A percentile compares a stretch with the other conserved stretches of the same genome.
phyloP scores from a whole-genome alignment of 2,113 vertebrate species.

The Callocephalon fimbriatum region DNA sequence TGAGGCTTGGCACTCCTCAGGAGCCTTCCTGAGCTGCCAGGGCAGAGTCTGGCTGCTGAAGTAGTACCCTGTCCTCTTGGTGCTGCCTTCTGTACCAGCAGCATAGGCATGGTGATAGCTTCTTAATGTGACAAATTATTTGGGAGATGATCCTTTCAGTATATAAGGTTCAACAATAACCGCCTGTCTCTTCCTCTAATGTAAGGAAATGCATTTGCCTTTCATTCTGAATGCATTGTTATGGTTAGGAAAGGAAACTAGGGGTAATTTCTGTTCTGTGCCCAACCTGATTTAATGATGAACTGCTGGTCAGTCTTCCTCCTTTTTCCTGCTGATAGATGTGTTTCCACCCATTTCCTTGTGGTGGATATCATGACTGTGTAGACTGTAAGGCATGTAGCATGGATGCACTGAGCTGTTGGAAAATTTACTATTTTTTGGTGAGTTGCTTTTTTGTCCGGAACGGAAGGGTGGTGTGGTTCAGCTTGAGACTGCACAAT shows the following conservation, averaged over 20 bases:
- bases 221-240: background rate
- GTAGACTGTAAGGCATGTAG: background rate
- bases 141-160: background rate
- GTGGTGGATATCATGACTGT: background rate
- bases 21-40: background rate
- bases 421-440: background rate
- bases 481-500: background rate
- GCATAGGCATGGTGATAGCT: background rate
- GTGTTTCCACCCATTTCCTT: background rate
- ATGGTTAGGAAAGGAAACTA: fast-evolving
- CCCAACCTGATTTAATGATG: background rate
- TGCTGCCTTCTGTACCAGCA: background rate
- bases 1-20: background rate
- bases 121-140: background rate
- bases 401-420: background rate
- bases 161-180: background rate
- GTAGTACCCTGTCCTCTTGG: background rate
- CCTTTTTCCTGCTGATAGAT: background rate
- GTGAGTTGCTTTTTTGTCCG: background rate
- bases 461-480: background rate
- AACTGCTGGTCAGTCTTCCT: fast-evolving
- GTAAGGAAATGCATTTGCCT: background rate
- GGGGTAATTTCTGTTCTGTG: background rate
- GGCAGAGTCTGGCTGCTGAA: background rate
- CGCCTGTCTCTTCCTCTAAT: background rate